Conservation (phyloP, 2,797 vertebrate genomes). For the Okamejei kenojei region DNA sequence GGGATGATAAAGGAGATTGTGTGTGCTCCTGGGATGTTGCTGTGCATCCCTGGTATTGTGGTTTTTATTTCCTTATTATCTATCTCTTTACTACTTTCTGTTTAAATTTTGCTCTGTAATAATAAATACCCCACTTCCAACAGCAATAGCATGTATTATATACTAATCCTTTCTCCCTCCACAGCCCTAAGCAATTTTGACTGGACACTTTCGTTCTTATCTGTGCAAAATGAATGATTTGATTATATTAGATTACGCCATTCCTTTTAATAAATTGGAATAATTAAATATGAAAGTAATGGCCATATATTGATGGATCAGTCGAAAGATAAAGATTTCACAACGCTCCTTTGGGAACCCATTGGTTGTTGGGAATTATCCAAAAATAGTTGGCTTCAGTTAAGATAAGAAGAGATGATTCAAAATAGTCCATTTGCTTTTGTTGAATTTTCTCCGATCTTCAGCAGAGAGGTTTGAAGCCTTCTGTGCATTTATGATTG, state of each 20-base stretch:
- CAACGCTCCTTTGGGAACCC: neutral
- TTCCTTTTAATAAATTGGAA: conserved; percentile 3
- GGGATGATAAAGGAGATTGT: neutral
- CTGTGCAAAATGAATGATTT: neutral
- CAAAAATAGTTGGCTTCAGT: neutral
- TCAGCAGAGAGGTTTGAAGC: neutral
- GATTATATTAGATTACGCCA: neutral
- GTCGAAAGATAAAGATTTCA: neutral
- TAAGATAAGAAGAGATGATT: neutral
- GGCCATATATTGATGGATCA: neutral
- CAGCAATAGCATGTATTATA: neutral
- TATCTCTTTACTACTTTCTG: neutral
- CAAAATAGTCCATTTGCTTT: neutral
- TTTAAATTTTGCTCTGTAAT: neutral
- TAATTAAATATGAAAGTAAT: neutral
- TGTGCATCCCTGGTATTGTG: neutral
- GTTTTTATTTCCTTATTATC: neutral
- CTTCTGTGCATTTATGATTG: neutral
- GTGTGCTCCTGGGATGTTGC: neutral
- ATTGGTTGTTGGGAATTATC: neutral
- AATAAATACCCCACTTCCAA: neutral
- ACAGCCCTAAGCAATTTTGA: neutral
- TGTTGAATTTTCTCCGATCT: neutral
- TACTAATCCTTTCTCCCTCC: neutral
- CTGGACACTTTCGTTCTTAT: neutral